Evolutionary conservation across 1,140 invertebrate species (phyloP), one percentile per base, ranked within the genome.

Genomic region (Drosophila pruinosa): DNA sequence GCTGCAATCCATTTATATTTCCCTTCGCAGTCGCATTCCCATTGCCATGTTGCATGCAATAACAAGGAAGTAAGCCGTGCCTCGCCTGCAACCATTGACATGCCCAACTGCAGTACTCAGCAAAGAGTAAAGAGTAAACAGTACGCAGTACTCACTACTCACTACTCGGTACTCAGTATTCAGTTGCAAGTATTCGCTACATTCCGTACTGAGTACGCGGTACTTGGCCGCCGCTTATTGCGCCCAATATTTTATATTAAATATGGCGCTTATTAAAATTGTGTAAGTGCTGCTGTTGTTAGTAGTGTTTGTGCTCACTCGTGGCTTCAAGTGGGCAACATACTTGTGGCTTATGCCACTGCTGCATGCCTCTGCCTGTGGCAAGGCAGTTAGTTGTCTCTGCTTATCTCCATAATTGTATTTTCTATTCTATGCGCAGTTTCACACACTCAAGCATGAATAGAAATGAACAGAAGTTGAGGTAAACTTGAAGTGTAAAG

Each of bases 21-120:
- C n/a, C 10, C 24, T 62, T 68, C 41, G 59, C 64, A 67, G 61
- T 77, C 62, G 48, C 65, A 74, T 72, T 71, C 52, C 65, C 79
- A 83, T 21, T 45, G 17, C 72, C 79, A 83, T 83, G 79, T 70
- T 75, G 80, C 80, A 85, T 85, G 80, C 79, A 76, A 69, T 36
- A 68, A 83, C 64, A 58, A 50, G 31, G 53, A 26, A 36, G n/a
- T n/a, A 59, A 41, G 53, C 59, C 47, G 21, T 21, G 53, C 41
- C 78, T 58, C 78, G 52, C 45, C 47, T 7, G 15, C 24, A 22
- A 7, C n/a, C 38, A 41, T 17, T 15, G 4, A 15, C 14, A 15
- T 1, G 17, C 26, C 31, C 14, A 14, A 53, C 31, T 36, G n/a
- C 22, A 15, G 12, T 26, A 26, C n/a, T 24, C n/a, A 22, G 41